Conservation (phyloP, 2,113 vertebrate species). For the Periophthalmus modestus region DNA sequence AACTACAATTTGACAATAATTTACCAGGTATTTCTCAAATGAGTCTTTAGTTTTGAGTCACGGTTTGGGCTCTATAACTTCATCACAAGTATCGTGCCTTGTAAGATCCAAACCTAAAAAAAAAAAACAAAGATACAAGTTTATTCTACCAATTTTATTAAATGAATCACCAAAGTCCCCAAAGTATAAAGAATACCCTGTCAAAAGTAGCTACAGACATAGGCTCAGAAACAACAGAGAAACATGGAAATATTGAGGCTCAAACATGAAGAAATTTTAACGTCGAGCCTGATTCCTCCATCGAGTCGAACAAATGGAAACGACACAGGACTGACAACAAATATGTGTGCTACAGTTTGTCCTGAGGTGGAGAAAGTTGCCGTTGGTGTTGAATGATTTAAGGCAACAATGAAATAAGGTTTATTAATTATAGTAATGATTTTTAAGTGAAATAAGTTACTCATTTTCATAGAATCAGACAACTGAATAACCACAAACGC, state of each 20-base stretch:
- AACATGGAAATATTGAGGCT: neutral
- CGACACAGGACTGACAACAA: neutral
- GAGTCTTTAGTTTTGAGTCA: no score
- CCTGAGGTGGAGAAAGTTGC: neutral
- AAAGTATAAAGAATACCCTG: conserved; percentile 12
- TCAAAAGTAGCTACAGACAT: conserved; percentile 8
- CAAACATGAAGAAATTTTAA: neutral
- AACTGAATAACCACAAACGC: no score
- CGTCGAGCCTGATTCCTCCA: neutral
- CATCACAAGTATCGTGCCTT: no score
- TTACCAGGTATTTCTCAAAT: neutral
- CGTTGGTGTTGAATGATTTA: neutral
- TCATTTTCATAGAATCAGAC: neutral
- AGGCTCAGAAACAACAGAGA: neutral
- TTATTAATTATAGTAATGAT: neutral
- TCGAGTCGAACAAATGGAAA: neutral
- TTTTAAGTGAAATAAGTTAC: neutral
- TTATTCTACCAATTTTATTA: conserved; percentile 1
- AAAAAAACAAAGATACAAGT: neutral
- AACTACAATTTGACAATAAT: no score
- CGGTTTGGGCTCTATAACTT: no score
- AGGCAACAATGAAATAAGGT: neutral
- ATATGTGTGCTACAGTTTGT: neutral
- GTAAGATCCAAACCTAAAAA: neutral
- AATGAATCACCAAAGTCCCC: neutral